Percentiles rank a stretch among this genome's conserved stretches.
Conservation (phyloP, 2,888 invertebrate genomes). For the Neoascia interrupta region DNA sequence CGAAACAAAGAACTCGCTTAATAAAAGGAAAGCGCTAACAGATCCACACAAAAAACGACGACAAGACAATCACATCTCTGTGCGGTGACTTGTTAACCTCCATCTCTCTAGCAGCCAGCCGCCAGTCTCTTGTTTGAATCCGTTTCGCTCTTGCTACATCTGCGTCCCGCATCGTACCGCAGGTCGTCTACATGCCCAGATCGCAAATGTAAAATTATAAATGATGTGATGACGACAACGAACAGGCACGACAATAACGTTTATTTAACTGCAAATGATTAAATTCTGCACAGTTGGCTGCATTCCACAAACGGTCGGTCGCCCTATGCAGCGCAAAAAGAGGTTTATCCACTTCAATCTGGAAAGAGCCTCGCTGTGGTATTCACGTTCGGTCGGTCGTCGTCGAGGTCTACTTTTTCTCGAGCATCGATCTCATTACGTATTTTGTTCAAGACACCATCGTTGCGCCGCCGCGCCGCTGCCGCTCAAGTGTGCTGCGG, state of each 20-base stretch:
- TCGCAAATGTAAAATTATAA: conserved; percentile 44
- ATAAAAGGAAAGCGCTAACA: too few species aligned
- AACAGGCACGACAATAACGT: conserved; percentile 67
- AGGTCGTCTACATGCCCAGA: too few species aligned
- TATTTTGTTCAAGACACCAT: conserved; percentile 18
- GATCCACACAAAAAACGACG: too few species aligned
- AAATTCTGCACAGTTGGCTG: conserved; percentile 68
- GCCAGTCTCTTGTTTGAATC: conserved; percentile 25
- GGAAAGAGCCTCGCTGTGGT: conserved; percentile 8
- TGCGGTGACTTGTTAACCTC: conserved; percentile 62
- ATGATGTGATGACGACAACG: conserved; percentile 67
- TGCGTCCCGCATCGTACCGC: neutral
- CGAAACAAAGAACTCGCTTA: too few species aligned
- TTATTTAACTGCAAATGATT: conserved; percentile 69
- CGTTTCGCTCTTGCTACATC: neutral
- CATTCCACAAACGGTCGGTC: conserved; percentile 68
- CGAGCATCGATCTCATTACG: conserved; percentile 49
- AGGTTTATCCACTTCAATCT: conserved; percentile 57
- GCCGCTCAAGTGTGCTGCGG: neutral
- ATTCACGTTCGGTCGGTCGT: neutral
- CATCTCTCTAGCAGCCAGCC: conserved; percentile 39
- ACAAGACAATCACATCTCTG: too few species aligned
- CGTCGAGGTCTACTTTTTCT: conserved; percentile 64
- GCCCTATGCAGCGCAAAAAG: conserved; percentile 50
- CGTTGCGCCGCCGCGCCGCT: neutral